These are phyloP conservation scores for Diorhabda sublineata DNA, from an alignment of 1,140 invertebrate genomes.

Conservation along the genomic window DNA sequence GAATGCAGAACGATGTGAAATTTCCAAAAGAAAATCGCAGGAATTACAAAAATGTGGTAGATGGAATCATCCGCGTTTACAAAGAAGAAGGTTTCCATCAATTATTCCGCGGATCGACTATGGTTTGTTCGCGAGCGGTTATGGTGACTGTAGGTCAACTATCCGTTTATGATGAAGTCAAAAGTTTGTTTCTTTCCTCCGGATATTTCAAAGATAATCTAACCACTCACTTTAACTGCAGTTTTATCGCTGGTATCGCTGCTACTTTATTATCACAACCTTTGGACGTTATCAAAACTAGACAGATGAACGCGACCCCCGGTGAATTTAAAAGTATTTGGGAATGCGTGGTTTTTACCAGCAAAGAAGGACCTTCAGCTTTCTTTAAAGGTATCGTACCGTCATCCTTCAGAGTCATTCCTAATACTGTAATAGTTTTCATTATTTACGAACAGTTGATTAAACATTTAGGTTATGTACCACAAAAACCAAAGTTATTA, in stretches of 20 bases:
- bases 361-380: constrained; percentile 80
- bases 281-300: constrained; percentile 92
- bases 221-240: not conserved
- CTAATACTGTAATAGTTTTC: constrained; percentile 97
- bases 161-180: constrained; percentile 91
- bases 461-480: constrained; percentile 67
- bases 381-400: constrained; percentile 98
- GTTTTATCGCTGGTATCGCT: not conserved
- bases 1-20: constrained; percentile 99
- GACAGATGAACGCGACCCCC: constrained; percentile 85
- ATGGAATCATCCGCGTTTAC: constrained; percentile 79
- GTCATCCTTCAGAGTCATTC: constrained; percentile 93
- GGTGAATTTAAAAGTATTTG: constrained; percentile 78
- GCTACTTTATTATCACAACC: constrained; percentile 80
- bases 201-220: not conserved
- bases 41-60: constrained; percentile 96
- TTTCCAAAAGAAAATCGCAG: constrained; percentile 77
- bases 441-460: constrained; percentile 93
- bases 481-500: not conserved
- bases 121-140: constrained; percentile 81
- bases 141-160: constrained; percentile 95
- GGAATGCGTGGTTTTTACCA: constrained; percentile 65
- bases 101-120: constrained; percentile 84
- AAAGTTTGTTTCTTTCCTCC: constrained; percentile 40
- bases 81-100: constrained; percentile 72